phyloP scores from a whole-genome alignment of 64 coral and sea anemone genomes.

The Montipora capricornis region DNA sequence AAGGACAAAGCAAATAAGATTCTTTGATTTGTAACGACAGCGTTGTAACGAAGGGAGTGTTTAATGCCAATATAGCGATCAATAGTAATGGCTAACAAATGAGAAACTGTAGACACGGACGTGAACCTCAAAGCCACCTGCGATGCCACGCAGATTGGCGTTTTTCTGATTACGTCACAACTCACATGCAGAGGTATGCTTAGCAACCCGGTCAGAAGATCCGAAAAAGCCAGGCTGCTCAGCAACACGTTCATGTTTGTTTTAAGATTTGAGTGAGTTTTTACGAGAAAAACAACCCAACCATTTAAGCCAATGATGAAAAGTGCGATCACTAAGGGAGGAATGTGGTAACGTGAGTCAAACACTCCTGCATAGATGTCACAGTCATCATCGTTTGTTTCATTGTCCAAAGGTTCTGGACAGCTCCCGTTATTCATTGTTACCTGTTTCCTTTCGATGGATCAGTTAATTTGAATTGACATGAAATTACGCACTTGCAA shows the following conservation, averaged over 20 bases:
- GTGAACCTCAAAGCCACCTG: constrained; percentile 53
- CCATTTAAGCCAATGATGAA: constrained; percentile 68
- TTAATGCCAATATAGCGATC: constrained; percentile 75
- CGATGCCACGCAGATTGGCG: constrained; percentile 30
- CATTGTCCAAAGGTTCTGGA: background rate
- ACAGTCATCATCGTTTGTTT: background rate
- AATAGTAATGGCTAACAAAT: constrained; percentile 66
- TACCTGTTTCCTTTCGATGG: background rate
- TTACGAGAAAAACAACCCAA: constrained; percentile 50
- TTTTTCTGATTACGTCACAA: constrained; percentile 34
- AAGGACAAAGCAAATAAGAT: background rate
- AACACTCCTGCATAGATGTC: constrained; percentile 21
- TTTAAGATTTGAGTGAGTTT: constrained; percentile 26
- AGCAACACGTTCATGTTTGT: constrained; percentile 70
- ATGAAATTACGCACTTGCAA: background rate
- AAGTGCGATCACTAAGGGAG: constrained; percentile 51
- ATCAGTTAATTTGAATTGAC: background rate
- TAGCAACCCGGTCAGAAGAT: constrained; percentile 71
- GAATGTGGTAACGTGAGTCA: background rate
- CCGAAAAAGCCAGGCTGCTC: constrained; percentile 76
- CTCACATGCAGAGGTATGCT: constrained; percentile 50
- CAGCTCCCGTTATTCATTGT: background rate
- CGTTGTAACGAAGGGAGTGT: constrained; percentile 70
- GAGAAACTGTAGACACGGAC: constrained; percentile 68
- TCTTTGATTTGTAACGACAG: constrained; percentile 46